These are phyloP conservation scores for Ornithorhynchus anatinus DNA, from an alignment of 2,113 vertebrate genomes.

Conservation along the genomic window DNA sequence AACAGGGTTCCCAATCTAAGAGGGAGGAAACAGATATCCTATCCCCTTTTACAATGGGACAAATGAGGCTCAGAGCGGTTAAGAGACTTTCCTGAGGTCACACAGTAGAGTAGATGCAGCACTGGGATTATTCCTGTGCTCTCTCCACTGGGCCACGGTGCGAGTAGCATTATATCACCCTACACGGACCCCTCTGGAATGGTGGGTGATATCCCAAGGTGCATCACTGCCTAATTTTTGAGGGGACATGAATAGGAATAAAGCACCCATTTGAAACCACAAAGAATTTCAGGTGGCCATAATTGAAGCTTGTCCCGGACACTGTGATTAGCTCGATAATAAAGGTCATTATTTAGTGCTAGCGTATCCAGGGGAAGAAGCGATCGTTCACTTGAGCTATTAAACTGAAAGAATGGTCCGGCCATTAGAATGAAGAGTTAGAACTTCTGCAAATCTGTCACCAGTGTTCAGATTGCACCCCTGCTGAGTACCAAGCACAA, in stretches of 20 bases:
- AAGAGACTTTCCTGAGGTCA: no score
- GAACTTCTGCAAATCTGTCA: neutral
- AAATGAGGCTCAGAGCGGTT: no score
- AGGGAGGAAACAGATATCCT: no score
- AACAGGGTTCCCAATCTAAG: no score
- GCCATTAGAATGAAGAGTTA: neutral
- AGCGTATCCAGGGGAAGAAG: neutral
- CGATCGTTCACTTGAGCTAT: conserved; percentile 22
- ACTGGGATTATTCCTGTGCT: no score
- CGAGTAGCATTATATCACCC: no score
- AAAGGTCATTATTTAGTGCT: conserved; percentile 7
- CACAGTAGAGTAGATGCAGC: no score
- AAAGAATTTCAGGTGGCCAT: neutral
- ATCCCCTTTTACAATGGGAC: no score
- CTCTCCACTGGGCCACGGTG: no score
- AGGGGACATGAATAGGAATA: conserved; percentile 4
- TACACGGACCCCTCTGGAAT: no score
- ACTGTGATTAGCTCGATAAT: conserved; percentile 5
- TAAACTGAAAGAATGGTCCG: neutral
- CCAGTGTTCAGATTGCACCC: neutral
- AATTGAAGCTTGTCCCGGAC: neutral
- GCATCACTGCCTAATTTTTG: no score
- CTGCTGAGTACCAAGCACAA: neutral
- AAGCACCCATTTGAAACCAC: neutral
- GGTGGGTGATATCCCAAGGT: no score